Percentiles rank a stretch among this genome's conserved stretches.
Evolutionary conservation across 2,797 vertebrate species (phyloP).

Genomic region (Sitta carolinensis): DNA sequence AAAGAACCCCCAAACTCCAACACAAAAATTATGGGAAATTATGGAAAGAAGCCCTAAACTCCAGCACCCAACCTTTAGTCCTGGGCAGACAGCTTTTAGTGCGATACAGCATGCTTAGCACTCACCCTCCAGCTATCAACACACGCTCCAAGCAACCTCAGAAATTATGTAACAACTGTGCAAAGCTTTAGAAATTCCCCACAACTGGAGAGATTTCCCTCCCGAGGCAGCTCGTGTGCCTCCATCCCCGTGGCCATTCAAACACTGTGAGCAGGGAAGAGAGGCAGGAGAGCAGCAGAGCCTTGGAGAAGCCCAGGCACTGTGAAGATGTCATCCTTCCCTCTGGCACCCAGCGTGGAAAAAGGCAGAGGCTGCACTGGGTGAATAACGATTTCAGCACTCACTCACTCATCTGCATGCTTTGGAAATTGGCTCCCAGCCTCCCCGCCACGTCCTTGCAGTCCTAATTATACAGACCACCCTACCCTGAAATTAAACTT

Average conservation of each 20-base stretch:
- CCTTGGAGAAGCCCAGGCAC: not conserved
- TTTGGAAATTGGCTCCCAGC: not conserved
- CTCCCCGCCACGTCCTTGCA: not conserved
- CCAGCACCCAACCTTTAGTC: not conserved
- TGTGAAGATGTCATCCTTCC: not conserved
- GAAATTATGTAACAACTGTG: too few species aligned
- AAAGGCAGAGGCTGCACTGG: not conserved
- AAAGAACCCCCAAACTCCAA: too few species aligned
- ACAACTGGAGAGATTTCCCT: not conserved
- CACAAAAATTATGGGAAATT: too few species aligned
- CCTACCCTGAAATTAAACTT: constrained; percentile 67
- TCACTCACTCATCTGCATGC: not conserved
- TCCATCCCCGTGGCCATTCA: not conserved
- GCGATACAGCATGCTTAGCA: too few species aligned
- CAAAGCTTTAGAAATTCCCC: not conserved
- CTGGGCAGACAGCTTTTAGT: too few species aligned
- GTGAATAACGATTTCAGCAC: not conserved
- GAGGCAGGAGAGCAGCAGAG: not conserved
- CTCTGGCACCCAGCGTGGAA: not conserved
- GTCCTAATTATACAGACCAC: constrained; percentile 58
- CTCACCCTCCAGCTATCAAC: not conserved
- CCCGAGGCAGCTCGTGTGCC: not conserved
- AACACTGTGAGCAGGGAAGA: not conserved
- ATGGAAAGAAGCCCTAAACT: not conserved
- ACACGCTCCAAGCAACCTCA: not conserved